Evolutionary conservation across 2,113 vertebrate species (phyloP), one percentile per base, ranked within the genome.

Genomic region (Vimba vimba): DNA sequence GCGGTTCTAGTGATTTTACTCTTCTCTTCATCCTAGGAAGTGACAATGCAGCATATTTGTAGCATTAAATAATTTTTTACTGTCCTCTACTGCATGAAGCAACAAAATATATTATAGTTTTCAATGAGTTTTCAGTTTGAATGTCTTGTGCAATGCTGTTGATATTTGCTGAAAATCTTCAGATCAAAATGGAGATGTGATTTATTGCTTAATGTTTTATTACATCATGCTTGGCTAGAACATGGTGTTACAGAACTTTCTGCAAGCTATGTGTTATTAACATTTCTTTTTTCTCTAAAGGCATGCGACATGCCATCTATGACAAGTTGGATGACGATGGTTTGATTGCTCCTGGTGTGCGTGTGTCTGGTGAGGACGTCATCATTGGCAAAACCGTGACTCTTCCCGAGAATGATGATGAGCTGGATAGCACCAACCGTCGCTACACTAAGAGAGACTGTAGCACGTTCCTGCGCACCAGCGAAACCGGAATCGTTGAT

Each of bases 361-460:
- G 98, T 13, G 98, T 99, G n/a, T 99, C 97, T 0, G 98, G 98
- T 0, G 98, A 99, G 80, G 98, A 99, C n/a, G 98, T 99, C 85
- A 99, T 99, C 88, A 99, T 99, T 52, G 98, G 98, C 43, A 99
- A 99, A 91, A 99, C 98, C 0, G 97, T 99, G 77, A 99, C 97
- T 0, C 92, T 99, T 86, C 98, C 97, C 0, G 98, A 99, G 89
- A 99, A 97, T 0, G 98, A 99, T 23, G 98, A 99, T 0, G 98
- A 99, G 77, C 86, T 99, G 92, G 98, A 99, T 85, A 96, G 96
- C 92, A 97, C 96, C 0, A 99, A 98, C 86, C 94, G 97, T 0
- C 97, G 97, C 79, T 99, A 98, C 93, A 98, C 97, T 25, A 99
- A 99, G 93, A 94, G 98, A 45, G 98, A 99, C 91, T 99, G 98